Evolutionary conservation across 2,888 invertebrate genomes (phyloP), one percentile per base, ranked within the genome.

Genomic region (Drosophila nr. fundita): DNA sequence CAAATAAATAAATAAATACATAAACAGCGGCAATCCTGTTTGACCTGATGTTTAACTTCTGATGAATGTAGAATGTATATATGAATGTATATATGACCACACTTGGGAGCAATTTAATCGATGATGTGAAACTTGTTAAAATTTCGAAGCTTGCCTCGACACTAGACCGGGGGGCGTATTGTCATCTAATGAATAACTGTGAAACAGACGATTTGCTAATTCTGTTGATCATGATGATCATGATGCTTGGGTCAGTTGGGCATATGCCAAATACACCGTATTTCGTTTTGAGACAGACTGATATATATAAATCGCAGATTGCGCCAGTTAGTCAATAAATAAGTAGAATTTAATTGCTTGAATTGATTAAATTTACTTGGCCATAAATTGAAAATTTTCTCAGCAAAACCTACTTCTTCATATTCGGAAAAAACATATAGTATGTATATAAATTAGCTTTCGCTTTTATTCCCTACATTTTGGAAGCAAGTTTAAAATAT

Each of bases 1-100:
- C 24, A 45, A 45, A 45, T 11, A 15, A 21, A 1, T 0, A 45
- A 45, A 61, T 13, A 70, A 53, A 73, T 45, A 81, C 55, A 63
- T 58, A 73, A 66, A 54, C 66, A 66, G 34, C 65, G n/a, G 36
- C 66, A 85, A 80, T 87, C 84, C 87, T 82, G 84, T 84, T 84
- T 72, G 76, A 42, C 74, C 78, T 42, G 50, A 45, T 57, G 45
- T 57, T 55, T 59, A 60, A 70, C 48, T 66, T 60, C 34, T 27
- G 40, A 45, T 8, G 8, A 24, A 45, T 45, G 15, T 45, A 4
- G 24, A 45, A 45, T 45, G 38, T 45, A 38, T 34, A 48, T 69
- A 15, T n/a, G 15, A 29, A 27, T 32, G 4, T 24, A 15, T 58
- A 55, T 57, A 50, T 21, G 66, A 48, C 58, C 62, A 59, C 42